These are phyloP conservation scores for Lycaena phlaeas DNA, from an alignment of 2,888 invertebrate species.

Conservation along the genomic window DNA sequence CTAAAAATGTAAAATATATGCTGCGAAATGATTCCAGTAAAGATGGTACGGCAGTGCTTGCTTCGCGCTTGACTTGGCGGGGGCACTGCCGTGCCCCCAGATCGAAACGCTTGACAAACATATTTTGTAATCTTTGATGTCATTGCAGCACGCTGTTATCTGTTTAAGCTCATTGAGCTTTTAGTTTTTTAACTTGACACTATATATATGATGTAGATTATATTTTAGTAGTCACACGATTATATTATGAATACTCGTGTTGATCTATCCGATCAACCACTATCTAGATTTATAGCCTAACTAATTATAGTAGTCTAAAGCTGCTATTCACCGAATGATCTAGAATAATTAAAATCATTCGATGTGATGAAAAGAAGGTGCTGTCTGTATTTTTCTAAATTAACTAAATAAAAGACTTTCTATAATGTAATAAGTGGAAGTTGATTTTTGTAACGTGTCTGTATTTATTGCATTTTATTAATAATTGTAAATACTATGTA, in stretches of 20 bases:
- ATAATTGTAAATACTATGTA: conserved; percentile 17
- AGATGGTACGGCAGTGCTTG: no score
- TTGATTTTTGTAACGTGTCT: conserved; percentile 7
- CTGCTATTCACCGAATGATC: background rate
- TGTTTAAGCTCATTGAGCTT: no score
- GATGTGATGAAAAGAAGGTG: conserved; percentile 3
- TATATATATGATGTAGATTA: background rate
- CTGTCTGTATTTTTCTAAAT: conserved; percentile 3
- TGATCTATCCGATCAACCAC: background rate
- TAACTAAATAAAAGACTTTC: background rate
- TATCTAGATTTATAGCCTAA: no score
- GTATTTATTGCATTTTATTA: conserved; percentile 13
- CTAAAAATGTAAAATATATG: no score
- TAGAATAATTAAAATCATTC: background rate
- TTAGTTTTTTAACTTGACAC: no score
- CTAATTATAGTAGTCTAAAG: background rate
- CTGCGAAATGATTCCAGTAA: no score
- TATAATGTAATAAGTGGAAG: background rate
- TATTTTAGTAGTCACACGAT: background rate
- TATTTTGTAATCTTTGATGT: no score
- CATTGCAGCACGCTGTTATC: no score
- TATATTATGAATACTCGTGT: background rate
- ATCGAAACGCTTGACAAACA: no score
- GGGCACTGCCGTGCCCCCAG: no score
- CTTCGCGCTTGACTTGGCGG: no score